Base-by-base conservation (phyloP, 2,888 invertebrate genomes). In the Portevinia maculata region DNA sequence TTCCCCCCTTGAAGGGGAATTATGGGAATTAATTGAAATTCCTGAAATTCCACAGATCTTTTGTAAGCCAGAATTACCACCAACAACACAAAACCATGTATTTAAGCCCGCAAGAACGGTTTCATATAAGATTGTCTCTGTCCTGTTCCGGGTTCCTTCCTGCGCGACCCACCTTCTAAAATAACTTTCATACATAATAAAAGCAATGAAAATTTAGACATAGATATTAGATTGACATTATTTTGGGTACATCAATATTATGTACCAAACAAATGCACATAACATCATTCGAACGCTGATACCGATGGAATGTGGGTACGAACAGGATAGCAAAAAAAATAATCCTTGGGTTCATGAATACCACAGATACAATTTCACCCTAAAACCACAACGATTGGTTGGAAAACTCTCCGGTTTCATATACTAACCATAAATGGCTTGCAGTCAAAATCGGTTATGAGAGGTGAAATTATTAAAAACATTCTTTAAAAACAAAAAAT, bases 11-110 rank as follows among this genome's bases (percentile, higher is more conserved):
- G 86, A 85, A 86, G 87, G 86, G 88, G 88, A 81, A 88, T 89
- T 90, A 90, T 89, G 88, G 88, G 89, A 89, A 90, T 90, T 90
- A 90, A 90, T 90, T 90, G 89, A 90, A 90, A 90, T 90, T 90
- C 90, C 88, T 88, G 86, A 86, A 87, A 89, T 90, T 87, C 90
- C 89, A 87, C 87, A 89, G 88, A 88, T 88, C 89, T 89, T 90
- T 88, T 89, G 87, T 87, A 88, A 87, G 87, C 86, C 88, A 88
- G 89, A 90, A 90, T 90, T 90, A 89, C 89, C 88, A 88, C 87
- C 89, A 88, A 87, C 85, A 86, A 75, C 79, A 83, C 78, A 67
- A 83, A 83, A 83, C 78, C 67, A 83, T 83, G 71, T 83, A 83
- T 83, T 83, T 83, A 73, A 83, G 70, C 70, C 83, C 78, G 55